Evolutionary conservation across 2,888 invertebrate species (phyloP).

Genomic region (Thera britannica): DNA sequence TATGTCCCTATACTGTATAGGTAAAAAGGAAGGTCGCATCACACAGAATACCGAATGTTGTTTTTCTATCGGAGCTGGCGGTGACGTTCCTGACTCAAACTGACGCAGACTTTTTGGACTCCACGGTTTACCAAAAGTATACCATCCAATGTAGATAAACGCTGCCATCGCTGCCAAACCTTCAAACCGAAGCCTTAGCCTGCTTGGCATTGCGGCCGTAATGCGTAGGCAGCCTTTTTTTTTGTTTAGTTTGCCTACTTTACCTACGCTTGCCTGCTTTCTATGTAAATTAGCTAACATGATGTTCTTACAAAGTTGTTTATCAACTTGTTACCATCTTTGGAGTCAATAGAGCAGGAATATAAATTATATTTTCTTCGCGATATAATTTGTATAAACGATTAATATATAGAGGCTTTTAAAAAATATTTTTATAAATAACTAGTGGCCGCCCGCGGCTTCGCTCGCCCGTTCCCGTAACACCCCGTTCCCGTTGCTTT

Average conservation of each 20-base stretch:
- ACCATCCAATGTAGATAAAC: neutral
- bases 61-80: neutral
- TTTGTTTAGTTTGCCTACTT: neutral
- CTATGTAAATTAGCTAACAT: constrained; percentile 3
- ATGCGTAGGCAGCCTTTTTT: constrained; percentile 2
- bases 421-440: neutral
- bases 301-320: constrained; percentile 19
- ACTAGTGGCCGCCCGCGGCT: neutral
- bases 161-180: neutral
- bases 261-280: constrained; percentile 1
- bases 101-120: too few relatives aligned
- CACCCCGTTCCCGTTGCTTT: too few relatives aligned
- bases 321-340: constrained; percentile 17
- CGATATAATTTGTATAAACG: neutral
- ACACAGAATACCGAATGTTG: neutral
- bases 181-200: neutral
- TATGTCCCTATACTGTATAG: neutral
- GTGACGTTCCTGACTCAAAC: too few relatives aligned
- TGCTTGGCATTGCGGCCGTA: neutral
- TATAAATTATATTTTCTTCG: constrained; percentile 1
- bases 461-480: too few relatives aligned
- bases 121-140: neutral
- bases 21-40: neutral
- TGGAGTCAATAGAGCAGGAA: constrained; percentile 18
- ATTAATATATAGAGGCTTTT: neutral